Evolutionary conservation across 2,113 vertebrate species (phyloP).

Genomic region (Corythoichthys haematopterus): DNA sequence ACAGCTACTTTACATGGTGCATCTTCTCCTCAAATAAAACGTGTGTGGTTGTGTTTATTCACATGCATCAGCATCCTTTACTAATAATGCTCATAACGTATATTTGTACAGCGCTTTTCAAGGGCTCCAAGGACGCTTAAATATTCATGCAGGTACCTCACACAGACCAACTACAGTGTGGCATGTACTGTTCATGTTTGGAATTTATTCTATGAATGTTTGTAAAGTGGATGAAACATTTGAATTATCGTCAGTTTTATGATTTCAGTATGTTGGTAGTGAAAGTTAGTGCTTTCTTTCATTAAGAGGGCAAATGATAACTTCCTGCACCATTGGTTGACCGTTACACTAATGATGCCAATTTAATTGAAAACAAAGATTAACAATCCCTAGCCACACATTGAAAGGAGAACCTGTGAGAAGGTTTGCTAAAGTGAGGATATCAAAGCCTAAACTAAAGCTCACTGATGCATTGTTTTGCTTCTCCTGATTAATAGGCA

Average conservation of each 20-base stretch:
- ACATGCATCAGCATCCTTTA: background rate
- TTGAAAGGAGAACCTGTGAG: conserved; percentile 7
- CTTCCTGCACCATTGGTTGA: conserved; percentile 42
- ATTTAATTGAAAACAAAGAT: conserved; percentile 71
- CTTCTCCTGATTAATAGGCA: conserved; percentile 52
- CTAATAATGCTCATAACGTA: too few relatives aligned
- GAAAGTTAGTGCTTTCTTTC: conserved; percentile 27
- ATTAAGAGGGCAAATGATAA: conserved; percentile 38
- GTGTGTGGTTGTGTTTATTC: background rate
- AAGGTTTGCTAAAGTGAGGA: conserved; percentile 2
- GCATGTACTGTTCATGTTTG: background rate
- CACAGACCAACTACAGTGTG: background rate
- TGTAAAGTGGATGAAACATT: conserved; percentile 7
- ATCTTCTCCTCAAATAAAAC: conserved; percentile 7
- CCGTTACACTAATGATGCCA: conserved; percentile 70
- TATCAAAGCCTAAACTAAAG: conserved; percentile 58
- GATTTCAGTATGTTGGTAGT: conserved; percentile 16
- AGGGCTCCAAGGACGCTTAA: background rate
- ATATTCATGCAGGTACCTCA: background rate
- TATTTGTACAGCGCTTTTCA: too few relatives aligned
- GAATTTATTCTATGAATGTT: conserved; percentile 9
- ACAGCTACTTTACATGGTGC: conserved; percentile 9
- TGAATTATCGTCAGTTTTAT: conserved; percentile 7
- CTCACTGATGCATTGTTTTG: conserved; percentile 33
- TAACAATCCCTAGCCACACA: conserved; percentile 48